These are phyloP conservation scores for Eupelmus urozonus DNA, from an alignment of 2,888 invertebrate species.

Conservation along the genomic window DNA sequence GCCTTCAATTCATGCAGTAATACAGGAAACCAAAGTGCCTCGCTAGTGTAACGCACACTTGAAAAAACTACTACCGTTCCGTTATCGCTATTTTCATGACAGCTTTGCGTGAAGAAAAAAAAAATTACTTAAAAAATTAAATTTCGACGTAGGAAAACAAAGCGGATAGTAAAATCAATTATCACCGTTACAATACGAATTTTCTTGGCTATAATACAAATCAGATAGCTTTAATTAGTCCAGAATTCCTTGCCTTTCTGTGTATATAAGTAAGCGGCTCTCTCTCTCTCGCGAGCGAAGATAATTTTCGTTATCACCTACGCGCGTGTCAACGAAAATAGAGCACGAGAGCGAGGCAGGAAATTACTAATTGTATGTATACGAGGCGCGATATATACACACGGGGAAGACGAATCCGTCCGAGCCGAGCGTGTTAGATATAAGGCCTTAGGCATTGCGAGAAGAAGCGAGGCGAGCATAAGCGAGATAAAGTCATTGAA, in stretches of 20 bases:
- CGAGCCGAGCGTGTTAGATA: neutral
- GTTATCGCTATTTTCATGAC: too few species aligned
- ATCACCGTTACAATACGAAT: too few species aligned
- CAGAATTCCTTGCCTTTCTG: neutral
- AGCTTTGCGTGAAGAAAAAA: too few species aligned
- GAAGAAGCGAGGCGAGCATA: slow-evolving; percentile 8
- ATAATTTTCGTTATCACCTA: slow-evolving; percentile 51
- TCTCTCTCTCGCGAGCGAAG: slow-evolving; percentile 26
- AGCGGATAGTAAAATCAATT: too few species aligned
- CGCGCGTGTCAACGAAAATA: slow-evolving; percentile 48
- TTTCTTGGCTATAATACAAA: neutral
- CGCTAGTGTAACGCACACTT: too few species aligned
- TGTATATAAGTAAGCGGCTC: neutral
- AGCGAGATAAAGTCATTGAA: slow-evolving; percentile 32
- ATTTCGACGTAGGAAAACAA: too few species aligned
- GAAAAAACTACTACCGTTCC: too few species aligned
- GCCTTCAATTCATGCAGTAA: too few species aligned
- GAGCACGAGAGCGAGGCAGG: slow-evolving; percentile 39
- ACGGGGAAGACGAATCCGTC: slow-evolving; percentile 28
- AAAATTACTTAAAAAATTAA: too few species aligned
- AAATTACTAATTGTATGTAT: slow-evolving; percentile 48
- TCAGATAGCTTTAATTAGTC: slow-evolving; percentile 20
- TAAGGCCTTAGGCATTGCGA: neutral
- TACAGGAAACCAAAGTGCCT: too few species aligned
- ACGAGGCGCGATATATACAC: neutral